These are phyloP conservation scores for Capricornis sumatraensis DNA, from an alignment of 2,113 vertebrate genomes.

Conservation along the genomic window DNA sequence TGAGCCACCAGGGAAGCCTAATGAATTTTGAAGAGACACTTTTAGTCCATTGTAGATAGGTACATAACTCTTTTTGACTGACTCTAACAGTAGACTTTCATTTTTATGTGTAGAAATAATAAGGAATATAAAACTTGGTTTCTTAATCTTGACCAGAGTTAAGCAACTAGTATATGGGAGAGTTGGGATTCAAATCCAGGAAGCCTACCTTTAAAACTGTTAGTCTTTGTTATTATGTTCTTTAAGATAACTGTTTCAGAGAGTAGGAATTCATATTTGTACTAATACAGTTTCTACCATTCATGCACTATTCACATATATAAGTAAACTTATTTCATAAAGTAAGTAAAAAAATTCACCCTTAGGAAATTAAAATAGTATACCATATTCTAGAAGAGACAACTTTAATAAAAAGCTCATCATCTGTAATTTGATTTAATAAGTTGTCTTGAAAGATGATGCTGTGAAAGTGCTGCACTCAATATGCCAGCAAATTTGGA, in stretches of 20 bases:
- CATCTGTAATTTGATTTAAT: slow-evolving; percentile 20
- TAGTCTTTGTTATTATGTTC: not conserved
- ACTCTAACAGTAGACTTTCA: not conserved
- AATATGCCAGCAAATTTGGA: too few relatives aligned
- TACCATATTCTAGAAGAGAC: not conserved
- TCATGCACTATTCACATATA: not conserved
- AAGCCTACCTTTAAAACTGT: not conserved
- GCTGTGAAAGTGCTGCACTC: too few relatives aligned
- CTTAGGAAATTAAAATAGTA: slow-evolving; percentile 13
- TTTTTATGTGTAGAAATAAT: not conserved
- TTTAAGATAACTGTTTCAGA: not conserved
- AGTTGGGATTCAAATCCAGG: not conserved
- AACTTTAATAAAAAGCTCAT: not conserved
- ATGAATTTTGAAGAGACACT: not conserved
- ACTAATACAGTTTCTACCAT: not conserved
- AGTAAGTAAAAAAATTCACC: not conserved
- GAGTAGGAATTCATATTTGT: not conserved
- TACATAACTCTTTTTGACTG: not conserved
- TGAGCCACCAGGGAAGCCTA: not conserved
- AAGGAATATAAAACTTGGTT: not conserved
- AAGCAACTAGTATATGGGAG: not conserved
- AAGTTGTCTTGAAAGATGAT: not conserved
- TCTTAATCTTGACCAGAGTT: not conserved
- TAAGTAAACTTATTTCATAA: slow-evolving; percentile 8
- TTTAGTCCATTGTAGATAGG: not conserved